These are phyloP conservation scores for Eueides isabella DNA, from an alignment of 1,140 invertebrate species.

Conservation along the genomic window DNA sequence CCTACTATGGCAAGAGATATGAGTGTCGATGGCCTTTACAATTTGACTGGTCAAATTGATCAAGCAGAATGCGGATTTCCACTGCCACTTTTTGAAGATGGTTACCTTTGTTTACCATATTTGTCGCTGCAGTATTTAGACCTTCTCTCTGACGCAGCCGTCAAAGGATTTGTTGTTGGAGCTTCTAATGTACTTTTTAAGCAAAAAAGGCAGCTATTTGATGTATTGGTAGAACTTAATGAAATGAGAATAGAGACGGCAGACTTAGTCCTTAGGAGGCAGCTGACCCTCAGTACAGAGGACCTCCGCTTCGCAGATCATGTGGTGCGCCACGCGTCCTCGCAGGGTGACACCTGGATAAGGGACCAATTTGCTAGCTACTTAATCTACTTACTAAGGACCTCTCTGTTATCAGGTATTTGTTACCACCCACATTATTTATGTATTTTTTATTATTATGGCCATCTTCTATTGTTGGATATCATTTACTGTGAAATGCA, in stretches of 20 bases:
- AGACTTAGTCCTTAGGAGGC: conserved; percentile 91
- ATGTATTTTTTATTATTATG: conserved; percentile 15
- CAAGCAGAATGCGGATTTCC: conserved; percentile 93
- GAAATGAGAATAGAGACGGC: conserved; percentile 94
- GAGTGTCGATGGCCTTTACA: conserved; percentile 79
- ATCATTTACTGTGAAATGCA: no score
- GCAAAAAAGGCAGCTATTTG: conserved; percentile 95
- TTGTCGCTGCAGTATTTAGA: conserved; percentile 97
- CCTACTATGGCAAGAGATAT: conserved; percentile 81
- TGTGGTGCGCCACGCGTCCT: conserved; percentile 92
- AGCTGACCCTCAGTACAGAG: conserved; percentile 94
- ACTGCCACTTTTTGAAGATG: conserved; percentile 94
- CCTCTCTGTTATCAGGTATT: conserved; percentile 89
- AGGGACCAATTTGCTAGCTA: conserved; percentile 97
- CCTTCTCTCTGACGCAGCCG: conserved; percentile 92
- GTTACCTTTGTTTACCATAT: conserved; percentile 97
- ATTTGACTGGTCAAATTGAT: conserved; percentile 84
- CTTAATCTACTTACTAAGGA: conserved; percentile 92
- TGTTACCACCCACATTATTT: conserved; percentile 14
- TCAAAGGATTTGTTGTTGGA: conserved; percentile 96
- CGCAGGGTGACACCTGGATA: conserved; percentile 95
- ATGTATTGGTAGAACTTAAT: conserved; percentile 96
- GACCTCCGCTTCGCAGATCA: conserved; percentile 98
- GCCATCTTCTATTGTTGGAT: no score
- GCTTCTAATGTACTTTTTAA: conserved; percentile 99